These are phyloP conservation scores for Hydractinia symbiolongicarpus DNA, from an alignment of 30 jellyfish, hydroid and myxozoan genomes.

Conservation along the genomic window DNA sequence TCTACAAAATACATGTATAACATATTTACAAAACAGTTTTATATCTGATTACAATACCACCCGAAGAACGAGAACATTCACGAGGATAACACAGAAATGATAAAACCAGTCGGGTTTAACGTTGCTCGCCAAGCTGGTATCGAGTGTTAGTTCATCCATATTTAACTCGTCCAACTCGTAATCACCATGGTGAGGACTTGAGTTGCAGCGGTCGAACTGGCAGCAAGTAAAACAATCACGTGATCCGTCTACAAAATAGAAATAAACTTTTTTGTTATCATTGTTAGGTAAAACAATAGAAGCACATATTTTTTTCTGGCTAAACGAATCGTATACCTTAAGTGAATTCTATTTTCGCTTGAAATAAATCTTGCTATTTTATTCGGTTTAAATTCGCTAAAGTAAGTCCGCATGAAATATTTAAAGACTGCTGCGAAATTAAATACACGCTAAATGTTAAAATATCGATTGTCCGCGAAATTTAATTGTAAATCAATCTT, in stretches of 20 bases:
- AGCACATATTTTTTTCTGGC: too few relatives aligned
- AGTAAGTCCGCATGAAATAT: too few relatives aligned
- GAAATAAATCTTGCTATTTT: too few relatives aligned
- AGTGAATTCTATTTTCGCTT: too few relatives aligned
- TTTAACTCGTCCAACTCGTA: conserved; percentile 40
- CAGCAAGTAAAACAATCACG: conserved; percentile 49
- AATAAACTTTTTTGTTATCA: background rate
- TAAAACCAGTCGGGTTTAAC: background rate
- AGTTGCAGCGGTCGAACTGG: conserved; percentile 54
- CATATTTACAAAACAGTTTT: too few relatives aligned
- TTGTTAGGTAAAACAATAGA: background rate
- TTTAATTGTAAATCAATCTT: too few relatives aligned
- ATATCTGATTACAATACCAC: background rate
- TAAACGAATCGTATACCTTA: too few relatives aligned
- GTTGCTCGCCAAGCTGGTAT: background rate
- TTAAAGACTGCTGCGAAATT: too few relatives aligned
- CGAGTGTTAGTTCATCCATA: conserved; percentile 46
- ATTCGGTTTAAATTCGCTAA: background rate
- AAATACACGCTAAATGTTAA: too few relatives aligned
- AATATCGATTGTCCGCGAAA: too few relatives aligned
- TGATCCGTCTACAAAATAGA: conserved; percentile 43
- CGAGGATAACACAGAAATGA: background rate
- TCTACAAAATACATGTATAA: too few relatives aligned
- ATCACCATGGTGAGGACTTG: conserved; percentile 69
- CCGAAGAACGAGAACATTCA: background rate